Evolutionary conservation across 2,888 invertebrate genomes (phyloP).

Genomic region (Drosophila emarginata): DNA sequence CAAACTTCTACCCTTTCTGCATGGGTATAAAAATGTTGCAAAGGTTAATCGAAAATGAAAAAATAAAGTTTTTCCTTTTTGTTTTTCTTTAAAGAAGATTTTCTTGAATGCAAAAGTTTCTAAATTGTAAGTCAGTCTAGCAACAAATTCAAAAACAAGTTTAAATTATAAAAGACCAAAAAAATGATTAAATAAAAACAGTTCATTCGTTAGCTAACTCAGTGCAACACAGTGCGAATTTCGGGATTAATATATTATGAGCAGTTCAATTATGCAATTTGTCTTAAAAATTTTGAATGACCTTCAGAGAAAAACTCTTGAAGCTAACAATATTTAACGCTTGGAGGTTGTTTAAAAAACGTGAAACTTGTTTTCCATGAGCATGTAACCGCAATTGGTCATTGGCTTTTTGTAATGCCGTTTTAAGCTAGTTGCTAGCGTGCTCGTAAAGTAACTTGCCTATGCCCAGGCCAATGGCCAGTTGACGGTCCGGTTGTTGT

Average conservation of each 20-base stretch:
- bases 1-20: no score
- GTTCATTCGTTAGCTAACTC: no score
- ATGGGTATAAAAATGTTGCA: no score
- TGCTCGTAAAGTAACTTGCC: conserved; percentile 30
- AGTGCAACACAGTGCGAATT: no score
- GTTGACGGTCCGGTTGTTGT: conserved; percentile 20
- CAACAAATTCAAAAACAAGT: no score
- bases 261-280: background rate
- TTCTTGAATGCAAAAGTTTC: no score
- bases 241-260: background rate
- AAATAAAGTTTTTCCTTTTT: no score
- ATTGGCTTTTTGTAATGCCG: conserved; percentile 54
- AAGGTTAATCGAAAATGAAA: no score
- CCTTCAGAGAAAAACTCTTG: background rate
- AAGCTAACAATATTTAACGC: background rate
- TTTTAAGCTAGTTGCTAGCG: conserved; percentile 23
- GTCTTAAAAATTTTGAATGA: background rate
- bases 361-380: conserved; percentile 68
- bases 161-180: background rate
- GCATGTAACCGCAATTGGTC: conserved; percentile 63
- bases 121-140: no score
- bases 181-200: no score
- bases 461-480: conserved; percentile 6
- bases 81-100: no score
- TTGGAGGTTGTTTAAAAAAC: conserved; percentile 27